These are phyloP conservation scores for Cataglyphis cursor DNA, from an alignment of 2,888 invertebrate species.

Conservation along the genomic window DNA sequence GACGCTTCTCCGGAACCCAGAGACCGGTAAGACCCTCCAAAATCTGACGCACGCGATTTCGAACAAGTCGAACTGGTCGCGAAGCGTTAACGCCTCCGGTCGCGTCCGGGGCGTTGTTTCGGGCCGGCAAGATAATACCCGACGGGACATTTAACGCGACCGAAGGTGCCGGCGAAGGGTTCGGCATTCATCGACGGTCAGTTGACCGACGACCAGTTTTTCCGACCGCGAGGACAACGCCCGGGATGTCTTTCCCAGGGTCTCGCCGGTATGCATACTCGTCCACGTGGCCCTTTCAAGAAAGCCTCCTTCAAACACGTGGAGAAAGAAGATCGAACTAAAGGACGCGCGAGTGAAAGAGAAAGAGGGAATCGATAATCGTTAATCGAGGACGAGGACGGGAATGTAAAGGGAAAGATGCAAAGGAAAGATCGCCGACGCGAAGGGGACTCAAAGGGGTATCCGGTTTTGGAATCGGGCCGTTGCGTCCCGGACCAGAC, in stretches of 20 bases:
- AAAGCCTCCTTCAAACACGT: slow-evolving; percentile 34
- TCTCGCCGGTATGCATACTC: background rate
- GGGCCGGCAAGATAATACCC: slow-evolving; percentile 57
- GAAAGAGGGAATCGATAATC: slow-evolving; percentile 27
- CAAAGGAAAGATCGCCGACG: slow-evolving; percentile 19
- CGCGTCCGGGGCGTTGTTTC: slow-evolving; percentile 60
- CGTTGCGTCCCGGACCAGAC: slow-evolving; percentile 49
- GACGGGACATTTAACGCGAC: slow-evolving; percentile 56
- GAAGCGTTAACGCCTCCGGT: slow-evolving; percentile 66
- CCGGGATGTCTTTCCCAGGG: slow-evolving; percentile 43
- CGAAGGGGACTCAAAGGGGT: slow-evolving; percentile 55
- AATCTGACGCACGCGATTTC: slow-evolving; percentile 37
- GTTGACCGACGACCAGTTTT: slow-evolving; percentile 54
- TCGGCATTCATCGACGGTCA: slow-evolving; percentile 45
- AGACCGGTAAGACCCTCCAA: slow-evolving; percentile 25
- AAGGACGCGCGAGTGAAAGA: background rate
- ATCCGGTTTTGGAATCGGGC: slow-evolving; percentile 68
- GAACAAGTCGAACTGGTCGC: slow-evolving; percentile 73
- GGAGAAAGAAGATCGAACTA: background rate
- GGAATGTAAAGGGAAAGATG: slow-evolving; percentile 12
- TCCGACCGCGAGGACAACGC: slow-evolving; percentile 44
- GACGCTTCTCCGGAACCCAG: background rate
- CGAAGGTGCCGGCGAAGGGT: slow-evolving; percentile 29
- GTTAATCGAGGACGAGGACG: slow-evolving; percentile 29
- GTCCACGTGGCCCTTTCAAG: slow-evolving; percentile 28